These are phyloP conservation scores for Antechinus stuartii DNA, from an alignment of 2,113 vertebrate species.

Conservation along the genomic window DNA sequence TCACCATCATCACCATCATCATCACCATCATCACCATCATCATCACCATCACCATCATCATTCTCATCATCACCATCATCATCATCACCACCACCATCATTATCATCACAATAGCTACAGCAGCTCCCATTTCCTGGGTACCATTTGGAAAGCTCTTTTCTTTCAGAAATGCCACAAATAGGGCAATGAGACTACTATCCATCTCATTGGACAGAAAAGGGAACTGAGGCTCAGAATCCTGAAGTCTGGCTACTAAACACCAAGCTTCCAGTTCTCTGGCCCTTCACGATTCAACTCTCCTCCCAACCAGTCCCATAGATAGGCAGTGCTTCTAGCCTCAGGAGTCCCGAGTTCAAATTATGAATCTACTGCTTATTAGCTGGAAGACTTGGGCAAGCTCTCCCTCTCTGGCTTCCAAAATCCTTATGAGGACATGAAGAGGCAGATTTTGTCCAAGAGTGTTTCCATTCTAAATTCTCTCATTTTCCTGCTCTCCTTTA, in stretches of 20 bases:
- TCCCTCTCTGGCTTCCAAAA: neutral
- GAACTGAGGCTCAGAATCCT: neutral
- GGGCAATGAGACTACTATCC: neutral
- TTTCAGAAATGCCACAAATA: too few relatives aligned
- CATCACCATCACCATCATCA: too few relatives aligned
- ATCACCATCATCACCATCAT: too few relatives aligned
- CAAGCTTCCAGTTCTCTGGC: neutral
- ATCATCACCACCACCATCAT: too few relatives aligned
- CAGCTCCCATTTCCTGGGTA: too few relatives aligned
- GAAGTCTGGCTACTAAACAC: neutral
- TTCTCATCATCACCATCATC: too few relatives aligned
- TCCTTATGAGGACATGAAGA: neutral
- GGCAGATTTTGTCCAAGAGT: neutral
- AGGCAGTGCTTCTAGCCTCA: neutral
- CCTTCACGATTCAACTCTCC: neutral
- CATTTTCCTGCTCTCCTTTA: neutral
- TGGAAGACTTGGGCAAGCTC: too few relatives aligned
- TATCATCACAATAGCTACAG: too few relatives aligned
- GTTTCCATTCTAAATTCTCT: neutral
- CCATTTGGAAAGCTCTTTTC: too few relatives aligned
- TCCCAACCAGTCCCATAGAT: neutral
- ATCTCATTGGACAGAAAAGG: neutral
- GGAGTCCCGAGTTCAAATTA: neutral
- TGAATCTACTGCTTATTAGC: too few relatives aligned
- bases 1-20: too few relatives aligned